Conservation (phyloP, 2,113 vertebrate genomes). For the Vanacampus margaritifer region DNA sequence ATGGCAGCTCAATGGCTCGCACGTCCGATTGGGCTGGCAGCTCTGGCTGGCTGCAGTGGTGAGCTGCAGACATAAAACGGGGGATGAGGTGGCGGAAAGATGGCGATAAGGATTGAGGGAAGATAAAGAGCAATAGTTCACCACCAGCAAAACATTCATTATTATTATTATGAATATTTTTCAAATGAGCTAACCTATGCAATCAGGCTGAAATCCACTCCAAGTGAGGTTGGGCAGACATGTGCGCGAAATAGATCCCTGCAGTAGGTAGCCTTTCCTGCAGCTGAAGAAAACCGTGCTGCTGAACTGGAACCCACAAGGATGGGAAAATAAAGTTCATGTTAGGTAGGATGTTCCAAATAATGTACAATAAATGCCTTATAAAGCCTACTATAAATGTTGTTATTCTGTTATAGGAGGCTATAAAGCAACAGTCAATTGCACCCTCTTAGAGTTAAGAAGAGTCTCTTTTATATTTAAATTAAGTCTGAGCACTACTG, state of each 20-base stretch:
- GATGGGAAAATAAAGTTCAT: neutral
- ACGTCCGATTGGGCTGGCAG: slow-evolving; percentile 87
- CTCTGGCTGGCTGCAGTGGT: slow-evolving; percentile 94
- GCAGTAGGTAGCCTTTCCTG: slow-evolving; percentile 92
- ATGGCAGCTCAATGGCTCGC: slow-evolving; percentile 90
- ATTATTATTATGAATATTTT: neutral
- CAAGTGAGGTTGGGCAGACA: slow-evolving; percentile 96
- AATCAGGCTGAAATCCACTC: slow-evolving; percentile 91
- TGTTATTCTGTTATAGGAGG: neutral
- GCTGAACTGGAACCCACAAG: slow-evolving; percentile 70
- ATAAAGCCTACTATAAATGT: neutral
- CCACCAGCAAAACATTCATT: no score
- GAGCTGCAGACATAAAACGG: slow-evolving; percentile 68
- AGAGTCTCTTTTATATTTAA: neutral
- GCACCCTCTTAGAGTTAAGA: neutral
- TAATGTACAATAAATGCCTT: neutral
- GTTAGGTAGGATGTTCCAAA: neutral
- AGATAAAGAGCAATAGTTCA: no score
- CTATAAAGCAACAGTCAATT: neutral
- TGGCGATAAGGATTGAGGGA: neutral
- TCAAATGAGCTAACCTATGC: slow-evolving; percentile 80
- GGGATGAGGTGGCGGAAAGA: neutral
- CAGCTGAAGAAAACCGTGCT: slow-evolving; percentile 89
- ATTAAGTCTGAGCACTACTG: neutral
- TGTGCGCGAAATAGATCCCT: slow-evolving; percentile 92